Evolutionary conservation across 2,888 invertebrate species (phyloP).

Genomic region (Leucozona laternaria): DNA sequence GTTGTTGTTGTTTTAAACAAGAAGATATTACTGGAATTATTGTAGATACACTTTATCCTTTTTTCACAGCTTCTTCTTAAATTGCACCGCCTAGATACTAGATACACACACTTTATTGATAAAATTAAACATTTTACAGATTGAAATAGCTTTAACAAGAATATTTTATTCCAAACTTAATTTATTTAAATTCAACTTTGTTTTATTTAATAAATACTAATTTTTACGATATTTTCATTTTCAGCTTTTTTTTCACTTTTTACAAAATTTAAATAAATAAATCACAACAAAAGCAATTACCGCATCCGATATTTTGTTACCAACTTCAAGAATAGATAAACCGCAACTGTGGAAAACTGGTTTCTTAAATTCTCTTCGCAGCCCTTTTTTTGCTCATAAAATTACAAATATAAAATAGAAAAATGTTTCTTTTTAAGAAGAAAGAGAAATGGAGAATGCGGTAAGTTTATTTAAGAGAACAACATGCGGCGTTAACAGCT

Average conservation of each 20-base stretch:
- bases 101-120: constrained; percentile 55
- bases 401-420: too few species aligned
- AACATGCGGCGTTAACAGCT: constrained; percentile 59
- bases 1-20: not conserved
- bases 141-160: not conserved
- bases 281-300: not conserved
- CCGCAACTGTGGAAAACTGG: constrained; percentile 73
- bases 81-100: constrained; percentile 51
- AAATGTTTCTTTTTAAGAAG: not conserved
- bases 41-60: constrained; percentile 34
- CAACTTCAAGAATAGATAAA: constrained; percentile 68
- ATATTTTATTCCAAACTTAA: not conserved
- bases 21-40: constrained; percentile 14
- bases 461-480: constrained; percentile 63
- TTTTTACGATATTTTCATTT: constrained; percentile 3
- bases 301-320: constrained; percentile 15
- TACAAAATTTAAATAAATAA: not conserved
- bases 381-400: constrained; percentile 46
- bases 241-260: not conserved
- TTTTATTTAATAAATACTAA: constrained; percentile 2
- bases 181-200: constrained; percentile 9
- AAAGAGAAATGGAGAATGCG: constrained; percentile 13
- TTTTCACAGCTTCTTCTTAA: constrained; percentile 28
- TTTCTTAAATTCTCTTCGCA: constrained; percentile 55
- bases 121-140: constrained; percentile 44